phyloP scores from a whole-genome alignment of 2,797 vertebrate species.

The Octomys mimax region DNA sequence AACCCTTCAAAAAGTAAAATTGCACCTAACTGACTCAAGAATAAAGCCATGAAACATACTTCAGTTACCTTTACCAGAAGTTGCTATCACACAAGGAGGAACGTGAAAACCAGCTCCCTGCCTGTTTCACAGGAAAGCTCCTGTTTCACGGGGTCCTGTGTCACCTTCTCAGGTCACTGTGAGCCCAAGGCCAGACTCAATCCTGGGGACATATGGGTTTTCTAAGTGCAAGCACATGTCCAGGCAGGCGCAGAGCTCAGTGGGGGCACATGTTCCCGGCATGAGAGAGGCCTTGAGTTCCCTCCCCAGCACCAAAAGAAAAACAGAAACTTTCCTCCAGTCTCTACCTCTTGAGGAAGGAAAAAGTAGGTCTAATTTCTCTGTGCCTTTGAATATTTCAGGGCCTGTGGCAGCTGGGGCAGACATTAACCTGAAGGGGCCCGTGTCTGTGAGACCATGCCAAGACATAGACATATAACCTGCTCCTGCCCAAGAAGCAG shows the following conservation, averaged over 20 bases:
- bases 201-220: not conserved
- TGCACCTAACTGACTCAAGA: conserved; percentile 51
- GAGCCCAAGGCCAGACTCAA: not conserved
- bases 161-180: not conserved
- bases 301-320: not conserved
- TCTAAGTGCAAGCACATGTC: accelerated
- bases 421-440: accelerated
- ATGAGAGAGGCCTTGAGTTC: not conserved
- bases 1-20: conserved; percentile 59
- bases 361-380: not conserved
- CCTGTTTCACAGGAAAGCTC: accelerated
- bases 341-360: not conserved
- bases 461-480: accelerated
- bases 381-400: not conserved
- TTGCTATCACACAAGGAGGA: not conserved
- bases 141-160: not conserved
- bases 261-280: not conserved
- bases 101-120: accelerated
- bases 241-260: not conserved
- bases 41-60: not conserved
- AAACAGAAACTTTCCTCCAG: not conserved
- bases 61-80: not conserved
- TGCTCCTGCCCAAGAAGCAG: not conserved
- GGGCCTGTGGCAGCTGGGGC: accelerated
- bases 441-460: accelerated